Evolutionary conservation across 2,888 invertebrate species (phyloP).

Genomic region (Eledone cirrhosa): DNA sequence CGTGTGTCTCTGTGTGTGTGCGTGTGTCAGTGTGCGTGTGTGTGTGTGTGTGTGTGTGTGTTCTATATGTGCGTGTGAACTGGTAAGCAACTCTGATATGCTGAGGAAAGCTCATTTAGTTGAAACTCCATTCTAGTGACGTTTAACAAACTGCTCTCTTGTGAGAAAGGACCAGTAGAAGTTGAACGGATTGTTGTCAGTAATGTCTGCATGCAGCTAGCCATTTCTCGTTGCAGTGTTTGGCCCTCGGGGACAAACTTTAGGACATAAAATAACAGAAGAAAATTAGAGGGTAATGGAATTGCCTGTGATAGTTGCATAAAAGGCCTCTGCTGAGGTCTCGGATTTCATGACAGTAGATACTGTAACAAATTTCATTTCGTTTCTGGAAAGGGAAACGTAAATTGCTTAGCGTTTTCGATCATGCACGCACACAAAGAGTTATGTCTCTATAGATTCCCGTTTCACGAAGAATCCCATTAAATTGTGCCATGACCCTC

Average conservation of each 20-base stretch:
- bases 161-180: constrained; percentile 7
- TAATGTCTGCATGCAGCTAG: constrained; percentile 7
- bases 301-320: constrained; percentile 29
- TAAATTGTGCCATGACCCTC: constrained; percentile 25
- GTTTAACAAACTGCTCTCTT: constrained; percentile 26
- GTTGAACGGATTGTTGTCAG: background rate
- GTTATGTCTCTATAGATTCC: constrained; percentile 23
- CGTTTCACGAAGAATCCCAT: background rate
- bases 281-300: constrained; percentile 26
- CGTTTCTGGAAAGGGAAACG: background rate
- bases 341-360: constrained; percentile 24
- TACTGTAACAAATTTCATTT: constrained; percentile 28
- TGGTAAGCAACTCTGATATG: too few species aligned
- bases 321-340: constrained; percentile 5
- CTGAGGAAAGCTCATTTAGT: too few species aligned
- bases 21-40: too few species aligned
- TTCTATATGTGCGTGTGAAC: too few species aligned
- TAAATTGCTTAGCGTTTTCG: background rate
- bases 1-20: too few species aligned
- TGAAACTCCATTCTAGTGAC: background rate
- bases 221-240: background rate
- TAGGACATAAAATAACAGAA: constrained; percentile 28
- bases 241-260: background rate
- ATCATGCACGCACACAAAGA: constrained; percentile 23
- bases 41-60: too few species aligned